Conservation (phyloP, 2,797 vertebrate species). For the Siniperca undulata region DNA sequence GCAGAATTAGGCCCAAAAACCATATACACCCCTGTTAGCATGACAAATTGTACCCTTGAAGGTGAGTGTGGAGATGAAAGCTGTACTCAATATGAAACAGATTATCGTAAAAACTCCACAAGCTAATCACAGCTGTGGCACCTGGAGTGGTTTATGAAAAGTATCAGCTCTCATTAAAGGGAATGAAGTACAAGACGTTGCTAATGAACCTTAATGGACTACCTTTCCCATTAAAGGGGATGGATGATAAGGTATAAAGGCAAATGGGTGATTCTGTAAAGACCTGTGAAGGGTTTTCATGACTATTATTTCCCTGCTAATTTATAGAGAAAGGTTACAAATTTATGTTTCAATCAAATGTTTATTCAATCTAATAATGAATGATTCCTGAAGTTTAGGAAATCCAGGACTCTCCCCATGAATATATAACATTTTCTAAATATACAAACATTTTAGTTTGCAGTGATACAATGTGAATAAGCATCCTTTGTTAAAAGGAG, state of each 20-base stretch:
- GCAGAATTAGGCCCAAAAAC: slow-evolving; percentile 59
- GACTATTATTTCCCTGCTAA: slow-evolving; percentile 64
- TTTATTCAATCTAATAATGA: slow-evolving; percentile 59
- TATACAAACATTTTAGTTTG: slow-evolving; percentile 10
- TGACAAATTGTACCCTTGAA: slow-evolving; percentile 72
- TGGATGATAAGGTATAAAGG: slow-evolving; percentile 76
- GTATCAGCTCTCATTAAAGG: slow-evolving; percentile 82
- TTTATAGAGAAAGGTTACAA: slow-evolving; percentile 66
- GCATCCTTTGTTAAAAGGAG: slow-evolving; percentile 55
- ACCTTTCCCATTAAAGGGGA: slow-evolving; percentile 78
- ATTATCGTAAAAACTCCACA: slow-evolving; percentile 70
- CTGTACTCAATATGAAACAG: slow-evolving; percentile 67
- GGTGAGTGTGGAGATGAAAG: slow-evolving; percentile 70
- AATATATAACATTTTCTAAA: background rate
- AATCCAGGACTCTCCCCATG: background rate
- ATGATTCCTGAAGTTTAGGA: slow-evolving; percentile 32
- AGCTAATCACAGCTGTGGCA: slow-evolving; percentile 75
- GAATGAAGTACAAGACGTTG: slow-evolving; percentile 81
- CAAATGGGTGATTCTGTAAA: slow-evolving; percentile 73
- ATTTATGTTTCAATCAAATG: slow-evolving; percentile 63
- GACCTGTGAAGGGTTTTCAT: slow-evolving; percentile 50
- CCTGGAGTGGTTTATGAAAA: slow-evolving; percentile 82
- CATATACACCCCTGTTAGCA: slow-evolving; percentile 50
- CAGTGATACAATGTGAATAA: slow-evolving; percentile 40
- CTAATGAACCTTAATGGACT: slow-evolving; percentile 85